These are phyloP conservation scores for Rhagonycha fulva DNA, from an alignment of 2,888 invertebrate genomes.

Conservation along the genomic window DNA sequence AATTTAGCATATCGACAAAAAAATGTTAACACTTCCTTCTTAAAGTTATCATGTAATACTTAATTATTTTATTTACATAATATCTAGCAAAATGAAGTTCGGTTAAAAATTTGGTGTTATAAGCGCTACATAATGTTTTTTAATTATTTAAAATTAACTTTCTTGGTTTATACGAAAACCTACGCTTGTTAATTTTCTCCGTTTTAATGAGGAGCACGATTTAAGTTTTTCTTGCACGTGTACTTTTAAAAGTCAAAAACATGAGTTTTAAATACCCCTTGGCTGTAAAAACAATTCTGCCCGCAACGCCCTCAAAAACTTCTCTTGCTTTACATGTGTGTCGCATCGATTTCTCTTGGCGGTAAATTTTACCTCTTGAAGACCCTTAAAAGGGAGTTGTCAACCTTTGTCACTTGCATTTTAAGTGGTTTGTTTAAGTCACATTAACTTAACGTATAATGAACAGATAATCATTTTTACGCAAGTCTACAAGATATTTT, in stretches of 20 bases:
- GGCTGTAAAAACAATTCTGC: neutral
- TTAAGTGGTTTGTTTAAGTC: neutral
- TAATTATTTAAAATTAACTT: slow-evolving; percentile 10
- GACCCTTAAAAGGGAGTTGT: neutral
- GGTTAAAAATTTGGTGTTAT: neutral
- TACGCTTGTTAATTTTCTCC: slow-evolving; percentile 2
- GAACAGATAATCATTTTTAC: slow-evolving; percentile 1
- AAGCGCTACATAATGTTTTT: neutral
- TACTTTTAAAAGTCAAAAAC: neutral
- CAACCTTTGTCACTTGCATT: neutral
- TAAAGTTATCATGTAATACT: neutral
- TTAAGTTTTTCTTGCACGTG: slow-evolving; percentile 3
- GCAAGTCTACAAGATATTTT: neutral
- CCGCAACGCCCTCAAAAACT: slow-evolving; percentile 1
- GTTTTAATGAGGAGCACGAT: slow-evolving; percentile 13
- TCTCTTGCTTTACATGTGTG: neutral
- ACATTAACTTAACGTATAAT: neutral
- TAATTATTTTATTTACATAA: neutral
- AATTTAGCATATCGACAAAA: neutral
- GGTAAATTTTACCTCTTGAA: neutral
- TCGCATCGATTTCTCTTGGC: neutral
- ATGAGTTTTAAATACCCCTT: neutral
- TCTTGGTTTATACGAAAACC: neutral
- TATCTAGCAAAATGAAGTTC: neutral
- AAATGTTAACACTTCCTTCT: neutral